phyloP scores from a whole-genome alignment of 2,888 invertebrate species.

The Orthosia gothica region DNA sequence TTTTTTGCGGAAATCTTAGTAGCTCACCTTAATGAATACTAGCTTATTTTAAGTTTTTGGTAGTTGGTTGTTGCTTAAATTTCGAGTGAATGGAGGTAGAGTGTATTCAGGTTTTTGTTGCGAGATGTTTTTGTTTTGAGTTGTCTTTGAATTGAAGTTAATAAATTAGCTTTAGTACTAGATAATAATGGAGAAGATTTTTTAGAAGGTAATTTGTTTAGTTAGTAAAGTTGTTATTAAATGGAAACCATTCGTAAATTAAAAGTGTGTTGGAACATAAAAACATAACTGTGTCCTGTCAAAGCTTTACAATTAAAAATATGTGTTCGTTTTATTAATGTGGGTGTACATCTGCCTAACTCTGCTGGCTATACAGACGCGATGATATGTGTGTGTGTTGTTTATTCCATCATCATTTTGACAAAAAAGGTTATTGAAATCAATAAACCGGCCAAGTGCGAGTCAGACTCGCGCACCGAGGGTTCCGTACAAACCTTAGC shows the following conservation, averaged over 20 bases:
- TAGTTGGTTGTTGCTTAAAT: conserved; percentile 5
- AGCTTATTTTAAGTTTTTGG: conserved; percentile 36
- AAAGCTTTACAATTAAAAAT: too few species aligned
- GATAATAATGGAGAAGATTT: background rate
- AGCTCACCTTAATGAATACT: conserved; percentile 54
- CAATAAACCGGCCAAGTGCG: too few species aligned
- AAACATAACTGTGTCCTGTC: too few species aligned
- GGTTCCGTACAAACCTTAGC: too few species aligned
- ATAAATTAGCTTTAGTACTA: background rate
- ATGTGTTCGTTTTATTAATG: too few species aligned
- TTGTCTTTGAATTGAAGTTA: background rate
- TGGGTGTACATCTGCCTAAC: too few species aligned
- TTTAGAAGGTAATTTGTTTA: background rate
- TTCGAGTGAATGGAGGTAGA: background rate
- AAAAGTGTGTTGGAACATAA: too few species aligned
- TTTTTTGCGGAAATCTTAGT: conserved; percentile 61
- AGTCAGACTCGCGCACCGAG: too few species aligned
- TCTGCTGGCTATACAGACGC: too few species aligned
- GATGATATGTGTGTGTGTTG: too few species aligned
- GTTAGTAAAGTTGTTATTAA: background rate
- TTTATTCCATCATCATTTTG: too few species aligned
- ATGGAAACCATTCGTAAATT: background rate
- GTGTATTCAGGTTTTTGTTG: conserved; percentile 6
- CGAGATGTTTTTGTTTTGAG: background rate
- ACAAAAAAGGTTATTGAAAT: too few species aligned